Conservation (phyloP, 64 coral and sea anemone species). For the Montipora cactus region DNA sequence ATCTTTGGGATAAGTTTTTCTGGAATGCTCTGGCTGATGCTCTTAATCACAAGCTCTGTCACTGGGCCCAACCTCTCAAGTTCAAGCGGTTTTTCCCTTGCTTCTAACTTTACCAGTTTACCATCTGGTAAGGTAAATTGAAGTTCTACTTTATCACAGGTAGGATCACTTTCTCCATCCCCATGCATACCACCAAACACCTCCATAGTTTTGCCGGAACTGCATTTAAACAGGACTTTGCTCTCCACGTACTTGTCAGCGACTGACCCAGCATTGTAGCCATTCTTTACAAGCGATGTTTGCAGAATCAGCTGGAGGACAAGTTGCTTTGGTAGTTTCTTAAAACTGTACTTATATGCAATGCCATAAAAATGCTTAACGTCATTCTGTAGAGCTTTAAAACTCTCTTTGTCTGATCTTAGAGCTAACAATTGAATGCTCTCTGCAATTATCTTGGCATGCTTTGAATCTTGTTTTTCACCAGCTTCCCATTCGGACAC, state of each 20-base stretch:
- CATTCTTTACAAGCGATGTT: constrained; percentile 43
- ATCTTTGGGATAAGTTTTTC: constrained; percentile 51
- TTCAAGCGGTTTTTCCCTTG: neutral
- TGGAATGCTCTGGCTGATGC: constrained; percentile 41
- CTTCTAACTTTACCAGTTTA: constrained; percentile 1
- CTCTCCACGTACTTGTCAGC: constrained; percentile 58
- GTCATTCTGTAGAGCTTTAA: constrained; percentile 29
- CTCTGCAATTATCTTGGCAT: neutral
- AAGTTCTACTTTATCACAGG: constrained; percentile 36
- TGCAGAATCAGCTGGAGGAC: constrained; percentile 55
- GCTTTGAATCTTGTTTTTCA: neutral
- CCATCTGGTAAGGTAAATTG: constrained; percentile 62
- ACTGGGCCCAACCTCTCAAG: constrained; percentile 54
- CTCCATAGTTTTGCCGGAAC: constrained; percentile 6
- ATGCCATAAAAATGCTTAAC: constrained; percentile 2
- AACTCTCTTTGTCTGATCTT: neutral
- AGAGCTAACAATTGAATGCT: too few relatives aligned
- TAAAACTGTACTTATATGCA: constrained; percentile 19
- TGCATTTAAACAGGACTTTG: constrained; percentile 30
- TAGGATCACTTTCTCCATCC: constrained; percentile 30
- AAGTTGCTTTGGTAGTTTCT: constrained; percentile 43
- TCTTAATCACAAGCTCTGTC: constrained; percentile 52
- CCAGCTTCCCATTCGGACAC: neutral
- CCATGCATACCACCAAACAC: constrained; percentile 46
- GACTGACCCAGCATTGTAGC: constrained; percentile 46